These are phyloP conservation scores for Drosophila saltans DNA, from an alignment of 1,140 invertebrate genomes.

Conservation along the genomic window DNA sequence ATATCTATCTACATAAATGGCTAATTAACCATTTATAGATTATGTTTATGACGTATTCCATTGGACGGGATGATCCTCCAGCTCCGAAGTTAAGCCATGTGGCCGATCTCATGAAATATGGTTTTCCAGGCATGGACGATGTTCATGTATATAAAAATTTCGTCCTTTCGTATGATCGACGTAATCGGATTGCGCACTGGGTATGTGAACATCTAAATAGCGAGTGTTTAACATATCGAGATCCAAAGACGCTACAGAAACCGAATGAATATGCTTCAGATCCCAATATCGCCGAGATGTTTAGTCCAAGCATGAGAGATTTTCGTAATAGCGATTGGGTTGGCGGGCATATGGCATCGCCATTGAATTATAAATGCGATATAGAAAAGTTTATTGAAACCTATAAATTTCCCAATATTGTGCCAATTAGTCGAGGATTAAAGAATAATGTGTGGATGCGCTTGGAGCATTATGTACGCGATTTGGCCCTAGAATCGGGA, in stretches of 20 bases:
- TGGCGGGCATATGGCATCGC: constrained; percentile 93
- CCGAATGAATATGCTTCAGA: constrained; percentile 90
- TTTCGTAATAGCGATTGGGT: constrained; percentile 89
- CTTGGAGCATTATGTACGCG: constrained; percentile 93
- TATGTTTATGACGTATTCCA: constrained; percentile 42
- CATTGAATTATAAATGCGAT: constrained; percentile 89
- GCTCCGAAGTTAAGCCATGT: constrained; percentile 65
- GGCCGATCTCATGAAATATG: constrained; percentile 94
- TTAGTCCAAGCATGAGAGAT: constrained; percentile 89
- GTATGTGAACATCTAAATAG: constrained; percentile 97
- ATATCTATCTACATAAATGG: not conserved
- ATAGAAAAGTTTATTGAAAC: constrained; percentile 91
- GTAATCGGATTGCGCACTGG: constrained; percentile 96
- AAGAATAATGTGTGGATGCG: constrained; percentile 96
- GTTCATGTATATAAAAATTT: constrained; percentile 94
- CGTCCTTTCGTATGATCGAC: constrained; percentile 96
- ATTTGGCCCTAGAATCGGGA: constrained; percentile 89
- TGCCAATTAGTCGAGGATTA: constrained; percentile 97
- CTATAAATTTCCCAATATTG: constrained; percentile 96
- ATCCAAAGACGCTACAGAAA: constrained; percentile 91
- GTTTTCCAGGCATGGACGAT: constrained; percentile 95
- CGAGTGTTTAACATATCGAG: constrained; percentile 83
- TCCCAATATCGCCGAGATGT: constrained; percentile 96
- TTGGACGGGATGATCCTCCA: not conserved
- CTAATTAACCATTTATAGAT: constrained; percentile 18